These are phyloP conservation scores for Pachliopta kotzebuea DNA, from an alignment of 2,888 invertebrate genomes.

Conservation along the genomic window DNA sequence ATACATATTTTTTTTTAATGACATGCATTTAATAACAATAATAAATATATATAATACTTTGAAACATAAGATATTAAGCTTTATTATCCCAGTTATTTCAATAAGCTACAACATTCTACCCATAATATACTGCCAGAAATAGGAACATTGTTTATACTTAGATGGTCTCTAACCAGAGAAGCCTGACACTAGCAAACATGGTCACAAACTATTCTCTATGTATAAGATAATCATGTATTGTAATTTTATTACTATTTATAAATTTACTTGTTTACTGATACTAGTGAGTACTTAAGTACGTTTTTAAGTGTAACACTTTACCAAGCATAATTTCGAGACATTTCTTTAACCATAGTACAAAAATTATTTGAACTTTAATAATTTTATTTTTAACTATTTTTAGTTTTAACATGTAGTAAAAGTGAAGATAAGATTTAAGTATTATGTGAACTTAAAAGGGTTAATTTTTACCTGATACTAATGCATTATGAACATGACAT, in stretches of 20 bases:
- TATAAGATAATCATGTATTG: background rate
- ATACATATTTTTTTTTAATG: background rate
- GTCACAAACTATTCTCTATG: background rate
- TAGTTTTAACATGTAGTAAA: conserved; percentile 11
- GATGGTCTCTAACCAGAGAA: no score
- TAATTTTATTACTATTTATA: background rate
- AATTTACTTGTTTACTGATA: background rate
- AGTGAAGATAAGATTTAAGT: background rate
- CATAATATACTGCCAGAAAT: no score
- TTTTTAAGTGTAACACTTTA: conserved; percentile 8
- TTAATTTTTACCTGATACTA: conserved; percentile 9
- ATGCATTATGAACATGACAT: background rate
- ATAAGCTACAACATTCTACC: no score
- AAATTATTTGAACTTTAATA: conserved; percentile 16
- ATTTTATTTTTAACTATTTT: conserved; percentile 3
- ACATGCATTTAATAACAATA: background rate
- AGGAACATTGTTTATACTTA: no score
- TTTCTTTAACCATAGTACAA: conserved; percentile 28
- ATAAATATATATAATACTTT: background rate
- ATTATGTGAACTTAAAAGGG: conserved; percentile 4
- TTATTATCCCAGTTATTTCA: no score
- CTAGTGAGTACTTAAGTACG: background rate
- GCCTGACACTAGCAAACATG: background rate
- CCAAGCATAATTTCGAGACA: conserved; percentile 22
- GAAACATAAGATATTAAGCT: no score